phyloP scores from a whole-genome alignment of 2,113 vertebrate species.

The western clawed frog (Xenopus tropicalis) region UCB_Xtro_10.0 CM004445.2:73833001-73833500 shows the following conservation, averaged over 20 bases:
- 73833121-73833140: no score
- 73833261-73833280: slow-evolving; percentile 26
- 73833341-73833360: slow-evolving; percentile 16
- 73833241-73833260: slow-evolving; percentile 34
- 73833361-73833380: slow-evolving; percentile 26
- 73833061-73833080: no score
- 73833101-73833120: no score
- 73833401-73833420: slow-evolving; percentile 24
- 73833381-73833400: slow-evolving; percentile 31
- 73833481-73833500: neutral
- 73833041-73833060: no score
- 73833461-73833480: neutral
- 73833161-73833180: no score
- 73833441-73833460: neutral
- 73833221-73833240: neutral
- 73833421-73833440: slow-evolving; percentile 4
- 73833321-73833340: slow-evolving; percentile 24
- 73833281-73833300: slow-evolving; percentile 35
- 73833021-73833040: no score
- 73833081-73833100: no score
- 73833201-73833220: no score
- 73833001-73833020: no score
- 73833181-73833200: no score
- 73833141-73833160: no score
- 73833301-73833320: slow-evolving; percentile 19